These are phyloP conservation scores for Polyommatus iphigenia DNA, from an alignment of 2,888 invertebrate species.

Conservation along the genomic window DNA sequence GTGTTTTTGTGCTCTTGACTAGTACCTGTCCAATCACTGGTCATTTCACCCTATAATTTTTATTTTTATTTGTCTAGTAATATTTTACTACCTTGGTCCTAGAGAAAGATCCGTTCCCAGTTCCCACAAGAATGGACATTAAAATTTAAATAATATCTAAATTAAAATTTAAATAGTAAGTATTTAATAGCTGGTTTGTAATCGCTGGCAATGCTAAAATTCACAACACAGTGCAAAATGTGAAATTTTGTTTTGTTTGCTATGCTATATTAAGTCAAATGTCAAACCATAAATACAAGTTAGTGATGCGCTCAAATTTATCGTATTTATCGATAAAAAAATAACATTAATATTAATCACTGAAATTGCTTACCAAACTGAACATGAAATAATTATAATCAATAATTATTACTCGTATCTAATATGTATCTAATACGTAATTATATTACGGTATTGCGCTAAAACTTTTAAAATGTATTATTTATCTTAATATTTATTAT, in stretches of 20 bases:
- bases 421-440: too few species aligned
- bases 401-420: too few species aligned
- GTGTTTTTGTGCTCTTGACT: too few species aligned
- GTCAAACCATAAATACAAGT: neutral
- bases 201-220: neutral
- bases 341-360: too few species aligned
- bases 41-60: neutral
- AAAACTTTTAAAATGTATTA: too few species aligned
- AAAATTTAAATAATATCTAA: neutral
- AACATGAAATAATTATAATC: neutral
- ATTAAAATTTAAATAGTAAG: neutral
- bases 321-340: neutral
- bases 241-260: neutral
- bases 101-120: neutral
- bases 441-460: too few species aligned
- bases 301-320: neutral
- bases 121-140: neutral
- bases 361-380: too few species aligned
- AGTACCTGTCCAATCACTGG: too few species aligned
- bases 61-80: neutral
- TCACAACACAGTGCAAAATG: neutral
- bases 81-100: neutral
- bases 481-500: too few species aligned
- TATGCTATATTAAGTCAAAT: neutral
- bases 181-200: neutral